Percentiles rank a stretch among this genome's conserved stretches.
These are phyloP conservation scores for Volucella bombylans DNA, from an alignment of 2,888 invertebrate genomes.

Conservation along the genomic window DNA sequence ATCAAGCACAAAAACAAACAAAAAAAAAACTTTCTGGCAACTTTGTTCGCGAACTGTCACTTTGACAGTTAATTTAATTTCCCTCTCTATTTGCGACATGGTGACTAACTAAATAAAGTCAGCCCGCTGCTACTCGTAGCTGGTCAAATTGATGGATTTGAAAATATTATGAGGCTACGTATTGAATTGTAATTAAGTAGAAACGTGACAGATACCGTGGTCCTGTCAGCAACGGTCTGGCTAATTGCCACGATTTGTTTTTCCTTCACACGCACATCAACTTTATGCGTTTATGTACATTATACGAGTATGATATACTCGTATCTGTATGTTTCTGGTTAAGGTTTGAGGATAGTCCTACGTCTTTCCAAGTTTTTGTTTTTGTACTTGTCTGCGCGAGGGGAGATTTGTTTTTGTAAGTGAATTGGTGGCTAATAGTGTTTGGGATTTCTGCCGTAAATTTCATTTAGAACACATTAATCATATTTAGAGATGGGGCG, in stretches of 20 bases:
- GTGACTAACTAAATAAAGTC: neutral
- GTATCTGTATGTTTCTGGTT: neutral
- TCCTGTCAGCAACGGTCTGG: constrained; percentile 39
- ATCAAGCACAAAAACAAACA: neutral
- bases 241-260: constrained; percentile 66
- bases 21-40: neutral
- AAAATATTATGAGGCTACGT: constrained; percentile 55
- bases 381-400: neutral
- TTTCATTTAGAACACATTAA: constrained; percentile 68
- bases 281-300: neutral
- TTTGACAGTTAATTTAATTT: constrained; percentile 58
- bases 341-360: too few relatives aligned
- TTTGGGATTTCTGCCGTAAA: constrained; percentile 46
- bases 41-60: constrained; percentile 33
- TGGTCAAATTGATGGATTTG: constrained; percentile 49
- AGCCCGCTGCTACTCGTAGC: neutral
- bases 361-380: neutral
- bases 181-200: constrained; percentile 68
- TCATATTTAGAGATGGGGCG: constrained; percentile 46
- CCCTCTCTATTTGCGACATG: neutral
- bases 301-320: neutral
- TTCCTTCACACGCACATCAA: constrained; percentile 38
- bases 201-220: constrained; percentile 59
- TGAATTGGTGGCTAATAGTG: constrained; percentile 33
- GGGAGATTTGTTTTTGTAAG: constrained; percentile 54